Evolutionary conservation across 2,888 invertebrate species (phyloP).

Genomic region (Lasioglossum lativentre): DNA sequence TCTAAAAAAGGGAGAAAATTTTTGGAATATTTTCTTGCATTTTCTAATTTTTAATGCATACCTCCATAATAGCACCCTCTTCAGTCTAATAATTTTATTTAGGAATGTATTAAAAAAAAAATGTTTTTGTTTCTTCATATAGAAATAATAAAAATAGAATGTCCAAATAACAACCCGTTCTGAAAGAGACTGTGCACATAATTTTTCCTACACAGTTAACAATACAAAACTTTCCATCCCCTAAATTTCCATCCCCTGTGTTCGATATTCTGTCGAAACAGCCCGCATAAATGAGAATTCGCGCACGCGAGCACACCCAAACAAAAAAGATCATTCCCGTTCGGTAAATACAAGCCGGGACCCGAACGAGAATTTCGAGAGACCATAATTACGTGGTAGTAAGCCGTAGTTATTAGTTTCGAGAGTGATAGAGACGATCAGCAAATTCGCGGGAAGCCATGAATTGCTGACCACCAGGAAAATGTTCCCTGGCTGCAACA

Average conservation of each 20-base stretch:
- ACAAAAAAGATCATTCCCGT: not conserved
- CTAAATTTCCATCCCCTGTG: not conserved
- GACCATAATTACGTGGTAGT: slow-evolving; percentile 7
- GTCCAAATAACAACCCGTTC: too few relatives aligned
- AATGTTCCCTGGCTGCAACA: slow-evolving; percentile 27
- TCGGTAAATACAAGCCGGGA: not conserved
- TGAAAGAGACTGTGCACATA: too few relatives aligned
- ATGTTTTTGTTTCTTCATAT: too few relatives aligned
- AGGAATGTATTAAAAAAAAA: too few relatives aligned
- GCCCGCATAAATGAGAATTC: too few relatives aligned
- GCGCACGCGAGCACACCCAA: not conserved
- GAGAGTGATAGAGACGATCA: slow-evolving; percentile 28
- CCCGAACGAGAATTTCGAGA: not conserved
- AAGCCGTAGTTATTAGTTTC: slow-evolving; percentile 22
- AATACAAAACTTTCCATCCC: not conserved
- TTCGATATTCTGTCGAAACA: not conserved
- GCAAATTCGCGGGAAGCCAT: not conserved
- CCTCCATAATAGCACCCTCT: too few relatives aligned
- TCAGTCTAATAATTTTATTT: too few relatives aligned
- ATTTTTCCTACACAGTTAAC: not conserved
- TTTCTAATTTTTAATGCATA: too few relatives aligned
- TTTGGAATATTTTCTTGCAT: too few relatives aligned
- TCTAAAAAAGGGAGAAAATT: too few relatives aligned
- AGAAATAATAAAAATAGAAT: too few relatives aligned
- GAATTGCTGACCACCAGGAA: slow-evolving; percentile 37